Percentiles rank a stretch among this genome's conserved stretches.
These are phyloP conservation scores for Vollenhovia emeryi DNA, from an alignment of 1,140 invertebrate genomes.

Conservation along the genomic window DNA sequence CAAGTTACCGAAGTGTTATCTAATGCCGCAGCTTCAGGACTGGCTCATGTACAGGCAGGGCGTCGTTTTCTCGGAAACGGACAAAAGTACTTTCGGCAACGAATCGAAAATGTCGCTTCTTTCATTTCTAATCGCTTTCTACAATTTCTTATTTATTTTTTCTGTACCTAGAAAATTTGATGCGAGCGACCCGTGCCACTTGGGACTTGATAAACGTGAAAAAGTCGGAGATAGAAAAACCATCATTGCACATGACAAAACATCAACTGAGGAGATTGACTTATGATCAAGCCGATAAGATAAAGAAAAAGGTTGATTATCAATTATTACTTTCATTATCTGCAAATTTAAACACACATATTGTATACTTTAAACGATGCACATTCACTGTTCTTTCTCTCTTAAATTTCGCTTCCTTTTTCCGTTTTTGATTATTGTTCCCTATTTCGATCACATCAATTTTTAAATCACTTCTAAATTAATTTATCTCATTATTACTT, in stretches of 20 bases:
- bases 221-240: slow-evolving; percentile 23
- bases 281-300: slow-evolving; percentile 57
- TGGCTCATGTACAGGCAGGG: slow-evolving; percentile 80
- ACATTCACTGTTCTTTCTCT: background rate
- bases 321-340: slow-evolving; percentile 2
- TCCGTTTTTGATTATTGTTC: background rate
- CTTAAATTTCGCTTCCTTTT: background rate
- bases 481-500: background rate
- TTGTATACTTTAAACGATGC: too few species aligned
- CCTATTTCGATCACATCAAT: too few species aligned
- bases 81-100: slow-evolving; percentile 72
- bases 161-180: slow-evolving; percentile 59
- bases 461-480: too few species aligned
- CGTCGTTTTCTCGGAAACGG: slow-evolving; percentile 57
- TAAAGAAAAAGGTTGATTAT: slow-evolving; percentile 64
- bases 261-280: slow-evolving; percentile 49
- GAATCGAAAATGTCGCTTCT: slow-evolving; percentile 16
- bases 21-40: slow-evolving; percentile 76
- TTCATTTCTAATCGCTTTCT: background rate
- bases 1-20: slow-evolving; percentile 77
- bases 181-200: slow-evolving; percentile 3
- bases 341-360: background rate
- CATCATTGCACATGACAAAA: slow-evolving; percentile 59
- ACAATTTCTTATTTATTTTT: slow-evolving; percentile 9
- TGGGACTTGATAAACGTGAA: slow-evolving; percentile 55